phyloP scores from a whole-genome alignment of 2,797 vertebrate species.

The Lutjanus argentimaculatus region DNA sequence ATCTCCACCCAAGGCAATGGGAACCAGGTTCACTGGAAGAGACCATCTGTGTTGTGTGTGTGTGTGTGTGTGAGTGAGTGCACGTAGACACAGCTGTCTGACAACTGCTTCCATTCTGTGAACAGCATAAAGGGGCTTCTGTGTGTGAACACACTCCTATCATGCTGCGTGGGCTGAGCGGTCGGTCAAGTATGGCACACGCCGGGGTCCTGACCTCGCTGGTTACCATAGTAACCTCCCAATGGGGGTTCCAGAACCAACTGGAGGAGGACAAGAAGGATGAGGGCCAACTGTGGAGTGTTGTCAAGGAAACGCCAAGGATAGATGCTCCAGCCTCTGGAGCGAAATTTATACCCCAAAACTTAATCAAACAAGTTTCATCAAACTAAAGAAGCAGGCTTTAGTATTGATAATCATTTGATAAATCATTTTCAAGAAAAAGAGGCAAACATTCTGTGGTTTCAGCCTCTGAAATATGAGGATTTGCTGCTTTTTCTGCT shows the following conservation, averaged over 20 bases:
- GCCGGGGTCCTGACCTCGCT: slow-evolving; percentile 37
- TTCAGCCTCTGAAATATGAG: neutral
- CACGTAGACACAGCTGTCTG: slow-evolving; percentile 51
- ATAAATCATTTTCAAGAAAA: no score
- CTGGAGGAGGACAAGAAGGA: neutral
- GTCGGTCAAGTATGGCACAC: slow-evolving; percentile 28
- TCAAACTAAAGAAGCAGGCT: no score
- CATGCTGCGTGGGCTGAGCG: slow-evolving; percentile 7
- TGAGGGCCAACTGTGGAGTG: neutral
- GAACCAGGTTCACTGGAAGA: slow-evolving; percentile 54
- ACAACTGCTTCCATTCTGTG: slow-evolving; percentile 57
- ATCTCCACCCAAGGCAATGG: slow-evolving; percentile 50
- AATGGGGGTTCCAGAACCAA: no score
- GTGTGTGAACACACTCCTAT: slow-evolving; percentile 35
- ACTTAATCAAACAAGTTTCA: no score
- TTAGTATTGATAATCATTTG: no score
- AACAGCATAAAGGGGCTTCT: slow-evolving; percentile 60
- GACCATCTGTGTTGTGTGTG: slow-evolving; percentile 20
- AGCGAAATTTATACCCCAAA: no score
- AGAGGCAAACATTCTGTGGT: no score
- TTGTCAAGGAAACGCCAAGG: neutral
- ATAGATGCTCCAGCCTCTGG: no score
- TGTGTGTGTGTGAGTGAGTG: slow-evolving; percentile 18
- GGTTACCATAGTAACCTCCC: slow-evolving; percentile 16
- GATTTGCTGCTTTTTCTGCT: neutral